Conservation (phyloP, 2,113 vertebrate genomes). For the Gallinago jamesoni region DNA sequence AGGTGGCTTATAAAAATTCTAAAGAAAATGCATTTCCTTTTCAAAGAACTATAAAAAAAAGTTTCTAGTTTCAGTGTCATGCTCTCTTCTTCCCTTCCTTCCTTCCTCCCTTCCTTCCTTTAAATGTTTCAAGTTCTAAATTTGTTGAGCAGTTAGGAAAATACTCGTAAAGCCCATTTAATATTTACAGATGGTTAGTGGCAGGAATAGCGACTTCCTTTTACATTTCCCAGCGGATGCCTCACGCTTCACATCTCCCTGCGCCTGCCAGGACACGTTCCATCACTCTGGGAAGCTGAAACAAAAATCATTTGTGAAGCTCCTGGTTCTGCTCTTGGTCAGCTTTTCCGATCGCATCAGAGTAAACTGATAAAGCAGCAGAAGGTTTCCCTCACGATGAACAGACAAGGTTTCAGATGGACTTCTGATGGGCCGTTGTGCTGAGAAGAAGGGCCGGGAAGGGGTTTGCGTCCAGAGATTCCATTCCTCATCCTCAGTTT, state of each 20-base stretch:
- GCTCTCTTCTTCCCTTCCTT: background rate
- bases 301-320: background rate
- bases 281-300: background rate
- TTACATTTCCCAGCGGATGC: background rate
- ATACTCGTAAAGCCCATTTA: background rate
- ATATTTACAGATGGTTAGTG: background rate
- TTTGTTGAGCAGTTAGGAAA: background rate
- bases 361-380: background rate
- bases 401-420: background rate
- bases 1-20: background rate
- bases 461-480: background rate
- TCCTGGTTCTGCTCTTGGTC: background rate
- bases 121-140: background rate
- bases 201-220: background rate
- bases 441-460: background rate
- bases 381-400: background rate
- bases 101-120: background rate
- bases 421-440: rapidly evolving
- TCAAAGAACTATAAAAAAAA: background rate
- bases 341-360: background rate
- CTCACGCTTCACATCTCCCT: background rate
- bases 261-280: background rate
- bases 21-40: conserved; percentile 4
- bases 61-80: background rate
- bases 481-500: background rate